Evolutionary conservation across 2,888 invertebrate species (phyloP), one percentile per base, ranked within the genome.

Genomic region (Drosophila monieri): DNA sequence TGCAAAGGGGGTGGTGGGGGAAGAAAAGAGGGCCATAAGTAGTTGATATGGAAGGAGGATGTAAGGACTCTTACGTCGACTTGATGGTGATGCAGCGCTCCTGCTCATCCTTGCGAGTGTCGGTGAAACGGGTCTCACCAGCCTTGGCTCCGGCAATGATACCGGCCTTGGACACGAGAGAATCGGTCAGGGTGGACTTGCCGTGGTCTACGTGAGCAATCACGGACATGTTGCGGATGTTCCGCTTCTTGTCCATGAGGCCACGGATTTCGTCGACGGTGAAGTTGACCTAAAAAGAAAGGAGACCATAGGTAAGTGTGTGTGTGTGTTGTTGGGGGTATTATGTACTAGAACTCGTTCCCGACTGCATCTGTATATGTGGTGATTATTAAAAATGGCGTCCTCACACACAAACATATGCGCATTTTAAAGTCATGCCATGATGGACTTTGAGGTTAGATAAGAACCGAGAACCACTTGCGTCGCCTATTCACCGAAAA

Each of bases 201-300:
- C 99, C 99, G 93, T 99, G 99, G 94, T 99, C 99, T 85, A 99
- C 99, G 93, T 99, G 99, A 89, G 99, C 99, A 92, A 99, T 99
- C 93, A 99, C 99, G 92, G 99, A 99, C 99, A 99, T 99, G 94
- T 99, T 99, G 92, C 99, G 96, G 94, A 99, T 99, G 92, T 99
- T 99, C 94, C 94, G 94, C 94, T 99, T 99, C 93, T 97, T 97
- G 97, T 99, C 99, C 99, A 99, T 99, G 96, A 99, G 97, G 92
- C 91, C 94, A 93, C 99, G 97, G 94, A 99, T 99, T 94, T 99
- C 98, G 94, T 99, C 99, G 93, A 99, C 97, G 84, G 99, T 99
- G 93, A 99, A 99, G 95, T 99, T 99, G 95, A 99, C 99, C 99
- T 99, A 89, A 30, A 78, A 74, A 61, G 15, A 53, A 30, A 41